These are phyloP conservation scores for Tiaroga cobitis DNA, from an alignment of 2,797 vertebrate species.

Conservation along the genomic window DNA sequence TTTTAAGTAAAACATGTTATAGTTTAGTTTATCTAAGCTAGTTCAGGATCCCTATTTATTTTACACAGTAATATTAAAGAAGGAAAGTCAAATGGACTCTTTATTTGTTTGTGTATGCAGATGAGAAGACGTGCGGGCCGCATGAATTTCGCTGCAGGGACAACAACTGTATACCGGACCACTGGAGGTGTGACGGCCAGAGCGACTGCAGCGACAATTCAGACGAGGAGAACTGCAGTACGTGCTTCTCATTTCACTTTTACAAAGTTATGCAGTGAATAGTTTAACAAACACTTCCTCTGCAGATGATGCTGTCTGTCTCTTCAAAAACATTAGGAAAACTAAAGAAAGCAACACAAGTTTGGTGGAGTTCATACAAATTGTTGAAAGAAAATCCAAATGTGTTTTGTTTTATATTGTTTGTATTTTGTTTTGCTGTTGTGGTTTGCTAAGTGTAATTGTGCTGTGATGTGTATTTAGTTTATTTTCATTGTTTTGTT, in stretches of 20 bases:
- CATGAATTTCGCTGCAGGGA: conserved; percentile 88
- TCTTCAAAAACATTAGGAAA: neutral
- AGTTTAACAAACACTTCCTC: neutral
- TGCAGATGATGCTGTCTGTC: neutral
- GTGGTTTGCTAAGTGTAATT: neutral
- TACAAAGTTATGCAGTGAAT: neutral
- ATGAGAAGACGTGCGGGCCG: conserved; percentile 88
- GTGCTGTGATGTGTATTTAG: too few relatives aligned
- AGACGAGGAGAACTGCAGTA: conserved; percentile 90
- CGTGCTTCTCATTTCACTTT: conserved; percentile 61
- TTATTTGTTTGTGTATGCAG: conserved; percentile 65
- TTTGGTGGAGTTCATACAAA: neutral
- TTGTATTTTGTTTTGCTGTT: neutral
- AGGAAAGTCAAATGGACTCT: neutral
- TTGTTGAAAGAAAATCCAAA: neutral
- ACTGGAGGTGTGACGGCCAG: conserved; percentile 87
- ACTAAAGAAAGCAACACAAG: neutral
- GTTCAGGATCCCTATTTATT: neutral
- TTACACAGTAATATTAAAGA: neutral
- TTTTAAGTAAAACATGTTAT: neutral
- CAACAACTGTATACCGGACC: conserved; percentile 89
- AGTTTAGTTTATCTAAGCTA: neutral
- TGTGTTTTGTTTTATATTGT: neutral
- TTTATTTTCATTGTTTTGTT: neutral
- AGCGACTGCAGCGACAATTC: conserved; percentile 89